Base-by-base conservation (phyloP, 1,140 invertebrate genomes). In the Hestina assimilis region DNA sequence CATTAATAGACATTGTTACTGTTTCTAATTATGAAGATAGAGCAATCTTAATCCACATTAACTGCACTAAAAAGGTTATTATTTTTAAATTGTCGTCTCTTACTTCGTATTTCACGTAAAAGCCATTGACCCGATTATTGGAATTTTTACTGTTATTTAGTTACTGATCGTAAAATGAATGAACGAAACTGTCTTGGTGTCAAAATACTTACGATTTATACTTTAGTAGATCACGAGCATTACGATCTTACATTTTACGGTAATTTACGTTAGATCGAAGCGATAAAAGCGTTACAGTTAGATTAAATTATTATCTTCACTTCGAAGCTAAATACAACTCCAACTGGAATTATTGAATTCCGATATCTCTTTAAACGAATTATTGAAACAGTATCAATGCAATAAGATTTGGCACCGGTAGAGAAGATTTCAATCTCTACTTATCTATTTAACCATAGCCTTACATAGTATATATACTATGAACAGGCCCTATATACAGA, bases 191-290 rank as follows among this genome's bases (percentile, higher is more conserved):
- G 23, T 28, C n/a, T n/a, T n/a, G n/a, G 6, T 4, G 24, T 28
- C 24, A 28, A 28, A 28, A 35, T 2, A n/a, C 6, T 14, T 6
- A 35, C 9, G 3, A 35, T 33, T 33, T 35, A 23, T 45, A 29
- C 15, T 45, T 28, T 24, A 17, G 24, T 45, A 45, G 26, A 45
- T 45, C 42, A 29, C 42, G 42, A 45, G 2, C 53, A 40, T 35
- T 38, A 29, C 31, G 29, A 63, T 63, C 45, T 35, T 52, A 46
- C 57, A 59, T 56, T 56, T 62, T 63, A 60, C 52, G 56, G 53
- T 45, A 60, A 55, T 67, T 67, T 57, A 63, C 48, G 56, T 29
- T 55, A 54, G 43, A 58, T 63, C 57, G 45, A 61, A 57, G 28
- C 35, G 28, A 41, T 29, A 29, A 15, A 26, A 28, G n/a, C n/a